These are phyloP conservation scores for Thalpophila matura DNA, from an alignment of 2,888 invertebrate species.

Conservation along the genomic window DNA sequence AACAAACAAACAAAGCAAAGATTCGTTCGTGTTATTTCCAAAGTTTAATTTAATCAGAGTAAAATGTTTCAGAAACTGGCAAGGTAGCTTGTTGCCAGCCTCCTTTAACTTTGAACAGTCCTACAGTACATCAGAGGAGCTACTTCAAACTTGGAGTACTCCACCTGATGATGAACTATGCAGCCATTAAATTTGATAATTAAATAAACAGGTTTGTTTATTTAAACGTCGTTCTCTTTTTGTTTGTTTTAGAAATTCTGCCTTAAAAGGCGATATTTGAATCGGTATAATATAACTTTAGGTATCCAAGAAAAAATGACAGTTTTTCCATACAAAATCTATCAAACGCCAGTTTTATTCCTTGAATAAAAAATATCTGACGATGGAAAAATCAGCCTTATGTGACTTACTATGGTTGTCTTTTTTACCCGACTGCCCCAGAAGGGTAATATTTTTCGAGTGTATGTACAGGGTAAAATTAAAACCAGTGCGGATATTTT, in stretches of 20 bases:
- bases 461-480: too few species aligned
- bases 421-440: too few species aligned
- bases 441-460: too few species aligned
- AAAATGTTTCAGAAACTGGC: conserved; percentile 49
- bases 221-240: neutral
- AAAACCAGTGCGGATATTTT: too few species aligned
- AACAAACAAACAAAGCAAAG: conserved; percentile 29
- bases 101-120: conserved; percentile 51
- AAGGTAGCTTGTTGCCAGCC: conserved; percentile 42
- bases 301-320: too few species aligned
- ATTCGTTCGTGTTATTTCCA: conserved; percentile 25
- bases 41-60: conserved; percentile 57
- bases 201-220: conserved; percentile 30
- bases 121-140: conserved; percentile 33
- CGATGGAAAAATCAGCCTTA: too few species aligned
- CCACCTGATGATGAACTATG: conserved; percentile 50
- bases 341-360: too few species aligned
- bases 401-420: too few species aligned
- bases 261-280: too few species aligned
- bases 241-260: neutral
- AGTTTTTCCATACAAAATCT: too few species aligned
- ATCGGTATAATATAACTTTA: too few species aligned
- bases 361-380: too few species aligned
- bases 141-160: conserved; percentile 49
- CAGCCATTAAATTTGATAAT: conserved; percentile 44